Evolutionary conservation across 2,888 invertebrate species (phyloP), one percentile per base, ranked within the genome.

Genomic region (Steinernema hermaphroditum): DNA sequence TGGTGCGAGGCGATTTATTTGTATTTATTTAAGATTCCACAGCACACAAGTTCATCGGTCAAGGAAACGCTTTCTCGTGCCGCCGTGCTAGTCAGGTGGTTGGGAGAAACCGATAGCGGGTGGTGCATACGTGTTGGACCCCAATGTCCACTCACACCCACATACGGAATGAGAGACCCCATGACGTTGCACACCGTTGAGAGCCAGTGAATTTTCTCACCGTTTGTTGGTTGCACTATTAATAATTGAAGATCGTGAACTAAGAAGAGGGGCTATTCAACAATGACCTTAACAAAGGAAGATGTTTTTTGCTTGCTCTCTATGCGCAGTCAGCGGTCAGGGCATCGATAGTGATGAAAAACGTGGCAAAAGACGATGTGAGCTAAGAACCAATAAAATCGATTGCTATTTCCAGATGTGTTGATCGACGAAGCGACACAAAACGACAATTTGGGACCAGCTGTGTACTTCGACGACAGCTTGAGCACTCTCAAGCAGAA

Each of bases 391-490:
- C 27, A 29, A 49, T 49, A 49, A 49, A 24, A 49, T 70, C 19
- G 29, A 70, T 54, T 57, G 62, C 49, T 50, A 69, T 41, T 72
- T 44, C 43, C 71, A 46, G 72, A 74, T 74, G 37, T 72, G 72
- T 69, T 71, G 22, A 74, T 62, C 62, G 62, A 32, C 16, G 29
- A 62, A 29, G 34, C 27, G 62, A 62, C 62, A 16, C 27, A 32
- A 22, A 46, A 46, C 46, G 22, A 46, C 46, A 46, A 16, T 46
- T 46, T 19, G 46, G 62, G 27, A 14, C 29, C 62, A 32, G 62
- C 62, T 62, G 62, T 29, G 32, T 29, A 62, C 62, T 14, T 32
- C 22, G 46, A 46, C 46, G 46, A 46, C n/a, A 46, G 22, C 22
- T 46, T 46, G n/a, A 46, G 22, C 22, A 19, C 46, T 46, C 4